Evolutionary conservation across 2,797 vertebrate species (phyloP), one percentile per base, ranked within the genome.

Genomic region (Sylvilagus floridanus): DNA sequence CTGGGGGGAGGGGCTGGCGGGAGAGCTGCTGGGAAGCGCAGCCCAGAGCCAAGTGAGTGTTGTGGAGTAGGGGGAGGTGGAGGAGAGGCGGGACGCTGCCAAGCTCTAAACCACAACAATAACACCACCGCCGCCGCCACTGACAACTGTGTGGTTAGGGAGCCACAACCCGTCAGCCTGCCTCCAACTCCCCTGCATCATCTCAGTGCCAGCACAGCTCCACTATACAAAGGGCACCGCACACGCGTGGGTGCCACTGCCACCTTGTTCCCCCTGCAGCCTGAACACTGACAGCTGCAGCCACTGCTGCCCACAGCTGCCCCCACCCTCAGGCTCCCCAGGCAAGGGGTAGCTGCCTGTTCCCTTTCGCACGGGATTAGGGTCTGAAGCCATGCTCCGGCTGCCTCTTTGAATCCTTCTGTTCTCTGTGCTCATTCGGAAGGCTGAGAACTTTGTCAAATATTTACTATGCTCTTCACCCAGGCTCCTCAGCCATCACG

Each of bases 1-100:
- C 57, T 16, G 37, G 10, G 47, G n/a, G 30, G 32, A 63, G 42
- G 52, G 22, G 71, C 73, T 62, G 90, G 75, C 54, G 6, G 35
- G 57, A 73, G 68, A 73, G 78, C 65, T n/a, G 68, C 32, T 35
- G 54, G 72, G 69, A 78, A 72, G 30, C 2, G 5, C 73, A 35
- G 92, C 22, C 1, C 26, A 21, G 75, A 73, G 65, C 32, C n/a
- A 7, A 57, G 63, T 2, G 26, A 83, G 82, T 37, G 11, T 84
- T 4, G 52, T 1, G 10, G 6, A 76, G 54, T 57, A 21, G 54
- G 17, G 54, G 16, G 54, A 17, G 54, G 54, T 16, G 54, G 54
- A 11, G 54, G 54, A 57, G 54, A 65, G 60, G 93, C 17, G 35
- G 65, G 68, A 52, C 16, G 24, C 94, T 89, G 95, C 90, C 85